Evolutionary conservation across 1,140 invertebrate species (phyloP).

Genomic region (Drosophila simulans): DNA sequence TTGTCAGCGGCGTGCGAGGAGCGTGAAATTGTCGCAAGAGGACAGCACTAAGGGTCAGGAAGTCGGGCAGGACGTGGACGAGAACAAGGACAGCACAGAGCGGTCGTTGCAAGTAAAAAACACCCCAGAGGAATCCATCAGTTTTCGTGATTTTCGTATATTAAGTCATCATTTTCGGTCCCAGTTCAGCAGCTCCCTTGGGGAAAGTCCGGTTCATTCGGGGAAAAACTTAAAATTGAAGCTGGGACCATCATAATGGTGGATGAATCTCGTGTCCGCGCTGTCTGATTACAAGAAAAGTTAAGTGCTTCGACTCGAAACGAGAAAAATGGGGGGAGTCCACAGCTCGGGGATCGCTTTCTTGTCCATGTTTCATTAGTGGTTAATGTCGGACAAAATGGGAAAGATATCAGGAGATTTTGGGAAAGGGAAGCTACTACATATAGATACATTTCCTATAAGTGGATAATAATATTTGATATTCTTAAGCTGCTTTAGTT

Average conservation of each 20-base stretch:
- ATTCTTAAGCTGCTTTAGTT: not conserved
- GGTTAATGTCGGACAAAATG: conserved; percentile 47
- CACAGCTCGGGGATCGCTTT: conserved; percentile 12
- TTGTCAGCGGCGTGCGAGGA: conserved; percentile 56
- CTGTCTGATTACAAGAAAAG: conserved; percentile 41
- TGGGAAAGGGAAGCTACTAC: no score
- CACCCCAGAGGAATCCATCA: conserved; percentile 78
- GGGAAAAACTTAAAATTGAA: conserved; percentile 56
- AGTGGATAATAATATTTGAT: not conserved
- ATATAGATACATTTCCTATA: not conserved
- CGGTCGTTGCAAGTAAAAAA: conserved; percentile 63
- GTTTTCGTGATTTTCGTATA: conserved; percentile 71
- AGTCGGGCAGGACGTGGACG: conserved; percentile 6
- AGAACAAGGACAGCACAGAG: conserved; percentile 9
- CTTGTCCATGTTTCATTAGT: conserved; percentile 48
- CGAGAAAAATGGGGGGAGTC: not conserved
- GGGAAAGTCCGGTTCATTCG: conserved; percentile 27
- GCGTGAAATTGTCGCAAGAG: conserved; percentile 63
- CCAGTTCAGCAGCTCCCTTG: conserved; percentile 25
- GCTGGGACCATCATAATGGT: conserved; percentile 12
- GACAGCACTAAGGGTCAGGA: conserved; percentile 15
- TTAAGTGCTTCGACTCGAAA: conserved; percentile 33
- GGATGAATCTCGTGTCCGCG: conserved; percentile 5
- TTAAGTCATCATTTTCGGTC: conserved; percentile 78
- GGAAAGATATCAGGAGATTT: not conserved